Evolutionary conservation across 2,888 invertebrate genomes (phyloP), one percentile per base, ranked within the genome.

Genomic region (Drosophila limbata): DNA sequence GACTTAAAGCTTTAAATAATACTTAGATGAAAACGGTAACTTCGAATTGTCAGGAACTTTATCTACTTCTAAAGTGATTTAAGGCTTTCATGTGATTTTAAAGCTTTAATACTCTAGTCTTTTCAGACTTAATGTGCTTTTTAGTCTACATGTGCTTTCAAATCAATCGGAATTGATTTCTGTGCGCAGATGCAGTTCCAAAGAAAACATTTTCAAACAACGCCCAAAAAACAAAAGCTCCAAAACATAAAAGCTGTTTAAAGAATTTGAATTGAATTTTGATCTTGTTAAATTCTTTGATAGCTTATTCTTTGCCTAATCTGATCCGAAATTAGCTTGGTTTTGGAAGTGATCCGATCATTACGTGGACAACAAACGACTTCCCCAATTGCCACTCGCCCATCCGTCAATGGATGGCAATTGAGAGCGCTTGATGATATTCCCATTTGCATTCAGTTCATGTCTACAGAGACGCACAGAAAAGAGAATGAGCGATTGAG

Each of bases 381-480:
- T 65, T 65, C 65, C 50, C 35, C 60, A 64, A 53, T 52, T 60
- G 25, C 25, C 64, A 51, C 17, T 59, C n/a, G 56, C 2, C 44
- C 31, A 44, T 51, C 55, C 45, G 45, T 51, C 59, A 50, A 64
- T 59, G 47, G 64, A 15, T 15, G 37, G 17, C 47, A 59, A 60
- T 74, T 73, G 63, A 73, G 68, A 78, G 57, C 56, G 40, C 40
- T 57, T 44, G 31, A 33, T 73, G 19, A 37, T 53, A 21, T 42
- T 73, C 8, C 75, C 63, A 68, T 78, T 75, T 78, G 74, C 47
- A 75, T 75, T 68, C 75, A 60, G 21, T 25, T 44, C 63, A 52
- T 78, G 79, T 74, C 5, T 25, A 48, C 15, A 19, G 21, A 31
- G 3, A n/a, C 39, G 15, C 31, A 48, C 13, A 21, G 31, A 19